Percentiles rank a stretch among this genome's conserved stretches.
These are phyloP conservation scores for Manis javanica DNA, from an alignment of 2,797 vertebrate species.

Conservation along the genomic window DNA sequence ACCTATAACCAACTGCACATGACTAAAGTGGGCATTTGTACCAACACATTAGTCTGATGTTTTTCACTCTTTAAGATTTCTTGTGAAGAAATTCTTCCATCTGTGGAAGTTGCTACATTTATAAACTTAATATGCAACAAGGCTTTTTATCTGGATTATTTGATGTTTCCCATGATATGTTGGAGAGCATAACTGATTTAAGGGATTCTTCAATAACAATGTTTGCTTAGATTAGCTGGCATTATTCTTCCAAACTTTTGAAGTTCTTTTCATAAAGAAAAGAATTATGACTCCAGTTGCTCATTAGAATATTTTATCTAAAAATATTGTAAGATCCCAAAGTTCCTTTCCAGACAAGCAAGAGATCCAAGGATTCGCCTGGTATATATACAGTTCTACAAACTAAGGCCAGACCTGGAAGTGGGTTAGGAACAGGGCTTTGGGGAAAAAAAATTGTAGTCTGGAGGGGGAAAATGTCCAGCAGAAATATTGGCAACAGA, in stretches of 20 bases:
- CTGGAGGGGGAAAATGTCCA: too few relatives aligned
- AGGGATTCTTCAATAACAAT: not conserved
- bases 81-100: not conserved
- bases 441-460: not conserved
- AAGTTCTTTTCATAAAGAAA: slow-evolving; percentile 24
- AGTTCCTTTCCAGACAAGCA: not conserved
- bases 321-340: not conserved
- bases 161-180: not conserved
- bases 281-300: not conserved
- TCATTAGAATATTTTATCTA: not conserved
- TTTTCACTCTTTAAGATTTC: not conserved
- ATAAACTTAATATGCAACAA: not conserved
- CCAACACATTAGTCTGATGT: not conserved
- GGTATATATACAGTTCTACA: not conserved
- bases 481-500: not conserved
- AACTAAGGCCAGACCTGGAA: not conserved
- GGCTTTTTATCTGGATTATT: not conserved
- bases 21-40: not conserved
- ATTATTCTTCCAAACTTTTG: not conserved
- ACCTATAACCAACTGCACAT: not conserved
- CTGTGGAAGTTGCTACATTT: not conserved
- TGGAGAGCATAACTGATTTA: not conserved
- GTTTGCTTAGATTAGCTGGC: not conserved
- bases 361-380: not conserved
- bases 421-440: not conserved